A percentile compares a stretch with the other conserved stretches of the same genome.
These are phyloP conservation scores for Oasisia sp. DNA, from an alignment of 2,888 invertebrate genomes.

Conservation along the genomic window DNA sequence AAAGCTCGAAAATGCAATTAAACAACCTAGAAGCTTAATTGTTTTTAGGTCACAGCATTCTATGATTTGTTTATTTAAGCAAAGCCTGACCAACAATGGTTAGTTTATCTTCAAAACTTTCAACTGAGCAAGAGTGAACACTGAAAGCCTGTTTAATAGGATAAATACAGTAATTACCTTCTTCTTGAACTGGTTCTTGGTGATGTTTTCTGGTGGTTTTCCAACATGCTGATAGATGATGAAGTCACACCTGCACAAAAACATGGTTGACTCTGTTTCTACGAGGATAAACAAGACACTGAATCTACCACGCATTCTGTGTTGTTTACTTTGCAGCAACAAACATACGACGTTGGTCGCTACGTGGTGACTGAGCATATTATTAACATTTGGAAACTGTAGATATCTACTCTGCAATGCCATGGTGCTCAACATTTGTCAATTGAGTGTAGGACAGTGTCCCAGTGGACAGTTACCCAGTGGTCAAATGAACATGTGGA, in stretches of 20 bases:
- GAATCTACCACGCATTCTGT: not conserved
- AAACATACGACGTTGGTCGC: not conserved
- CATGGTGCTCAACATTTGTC: not conserved
- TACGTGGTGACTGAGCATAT: not conserved
- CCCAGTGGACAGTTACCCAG: no score
- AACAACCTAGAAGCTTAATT: no score
- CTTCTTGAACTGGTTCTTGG: not conserved
- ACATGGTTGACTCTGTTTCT: not conserved
- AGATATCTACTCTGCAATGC: not conserved
- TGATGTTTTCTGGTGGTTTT: conserved; percentile 19
- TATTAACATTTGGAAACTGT: not conserved
- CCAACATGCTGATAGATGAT: conserved; percentile 23
- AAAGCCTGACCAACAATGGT: no score
- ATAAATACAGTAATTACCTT: conserved; percentile 13
- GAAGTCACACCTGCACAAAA: conserved; percentile 20
- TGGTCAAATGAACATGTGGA: no score
- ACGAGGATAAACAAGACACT: not conserved
- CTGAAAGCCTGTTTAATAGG: not conserved
- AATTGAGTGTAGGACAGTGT: not conserved
- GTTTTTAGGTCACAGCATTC: no score
- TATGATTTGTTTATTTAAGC: no score
- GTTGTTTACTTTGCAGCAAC: not conserved
- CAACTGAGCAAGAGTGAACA: no score
- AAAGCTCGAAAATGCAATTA: no score
- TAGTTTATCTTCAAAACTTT: no score